Evolutionary conservation across 2,113 vertebrate species (phyloP).

Genomic region (Cheirogaleus medius): DNA sequence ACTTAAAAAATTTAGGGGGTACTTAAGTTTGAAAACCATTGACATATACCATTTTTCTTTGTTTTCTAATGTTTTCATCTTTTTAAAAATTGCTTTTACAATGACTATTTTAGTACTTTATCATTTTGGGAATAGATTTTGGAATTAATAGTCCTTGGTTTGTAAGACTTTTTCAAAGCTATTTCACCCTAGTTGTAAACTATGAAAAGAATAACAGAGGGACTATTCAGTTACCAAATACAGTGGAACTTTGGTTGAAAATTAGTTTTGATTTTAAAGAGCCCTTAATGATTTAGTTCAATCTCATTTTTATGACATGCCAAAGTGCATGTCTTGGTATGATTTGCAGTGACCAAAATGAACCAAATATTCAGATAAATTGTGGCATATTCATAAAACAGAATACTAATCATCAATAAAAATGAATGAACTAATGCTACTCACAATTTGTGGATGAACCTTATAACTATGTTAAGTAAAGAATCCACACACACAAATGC

Average conservation of each 20-base stretch:
- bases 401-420: background rate
- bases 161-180: background rate
- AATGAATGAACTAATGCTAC: background rate
- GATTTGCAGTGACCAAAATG: background rate
- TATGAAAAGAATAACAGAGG: background rate
- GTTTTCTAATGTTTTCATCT: background rate
- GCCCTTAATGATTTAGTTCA: background rate
- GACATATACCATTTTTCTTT: background rate
- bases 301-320: background rate
- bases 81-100: background rate
- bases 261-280: constrained; percentile 4
- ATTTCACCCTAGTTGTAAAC: background rate
- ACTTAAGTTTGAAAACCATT: background rate
- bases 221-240: background rate
- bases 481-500: background rate
- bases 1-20: background rate
- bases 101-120: background rate
- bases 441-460: background rate
- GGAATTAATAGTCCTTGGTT: background rate
- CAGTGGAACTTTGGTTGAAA: background rate
- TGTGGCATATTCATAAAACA: background rate
- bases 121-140: background rate
- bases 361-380: background rate
- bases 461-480: background rate
- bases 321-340: background rate